phyloP scores from a whole-genome alignment of 2,888 invertebrate genomes.

The Drosophila koepferae region DNA sequence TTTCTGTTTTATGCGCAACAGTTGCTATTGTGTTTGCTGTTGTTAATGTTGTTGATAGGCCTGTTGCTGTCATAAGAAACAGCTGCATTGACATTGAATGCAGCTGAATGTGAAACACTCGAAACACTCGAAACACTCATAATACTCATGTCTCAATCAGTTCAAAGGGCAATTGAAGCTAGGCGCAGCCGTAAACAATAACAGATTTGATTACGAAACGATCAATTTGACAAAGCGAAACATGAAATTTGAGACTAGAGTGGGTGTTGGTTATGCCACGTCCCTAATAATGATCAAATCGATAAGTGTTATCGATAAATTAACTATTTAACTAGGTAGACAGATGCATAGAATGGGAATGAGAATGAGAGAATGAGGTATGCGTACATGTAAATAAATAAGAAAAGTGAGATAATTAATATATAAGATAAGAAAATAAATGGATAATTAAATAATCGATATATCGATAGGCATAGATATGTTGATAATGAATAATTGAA shows the following conservation, averaged over 20 bases:
- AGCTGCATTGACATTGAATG: conserved; percentile 78
- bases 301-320: too few relatives aligned
- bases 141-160: conserved; percentile 22
- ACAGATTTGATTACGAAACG: conserved; percentile 7
- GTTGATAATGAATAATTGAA: too few relatives aligned
- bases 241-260: not conserved
- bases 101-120: conserved; percentile 7
- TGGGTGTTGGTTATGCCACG: too few relatives aligned
- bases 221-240: not conserved
- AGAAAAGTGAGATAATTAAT: too few relatives aligned
- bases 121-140: not conserved
- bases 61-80: conserved; percentile 59
- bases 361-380: not conserved
- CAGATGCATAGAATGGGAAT: not conserved
- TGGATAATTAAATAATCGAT: not conserved
- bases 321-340: too few relatives aligned
- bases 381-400: too few relatives aligned
- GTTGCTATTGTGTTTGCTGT: conserved; percentile 34
- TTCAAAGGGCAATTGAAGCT: conserved; percentile 28
- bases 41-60: conserved; percentile 39
- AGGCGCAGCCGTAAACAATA: conserved; percentile 8
- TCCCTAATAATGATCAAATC: too few relatives aligned
- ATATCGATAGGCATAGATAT: not conserved
- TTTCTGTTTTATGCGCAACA: conserved; percentile 46
- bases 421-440: too few relatives aligned